Evolutionary conservation across 2,113 vertebrate species (phyloP), one percentile per base, ranked within the genome.

Genomic region (Menidia beryllina): DNA sequence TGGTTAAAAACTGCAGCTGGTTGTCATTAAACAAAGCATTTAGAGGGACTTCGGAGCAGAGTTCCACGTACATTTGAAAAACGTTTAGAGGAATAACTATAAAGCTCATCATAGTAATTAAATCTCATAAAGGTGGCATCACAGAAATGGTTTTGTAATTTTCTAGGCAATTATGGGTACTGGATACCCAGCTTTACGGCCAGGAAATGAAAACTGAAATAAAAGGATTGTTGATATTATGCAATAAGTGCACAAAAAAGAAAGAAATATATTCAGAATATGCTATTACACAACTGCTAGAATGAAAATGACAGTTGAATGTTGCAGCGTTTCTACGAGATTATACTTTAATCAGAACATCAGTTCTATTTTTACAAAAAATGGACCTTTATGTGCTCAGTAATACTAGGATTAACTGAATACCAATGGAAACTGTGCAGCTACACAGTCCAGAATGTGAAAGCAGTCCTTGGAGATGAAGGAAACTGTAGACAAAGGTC

Each of bases 171-270:
- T 26, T 72, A 41, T 25, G 4, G 0, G 69, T 25, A 50, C 39
- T 47, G 51, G 27, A 61, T 34, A 30, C 45, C 21, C 20, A 45
- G 51, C 58, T 76, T 80, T 49, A 80, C 51, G 3, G 34, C 13
- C 64, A 69, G 82, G 71, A 76, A 79, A 84, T 83, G 51, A 79
- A 86, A 82, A 76, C 36, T 69, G 34, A 65, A 62, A 74, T 78
- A 83, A 83, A 57, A 65, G 72, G 82, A 85, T 82, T 79, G 69
- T 14, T 25, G 26, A 63, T 68, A 73, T 73, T 65, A 82, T 38
- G 65, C 23, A 68, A 60, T 5, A 21, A 68, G 41, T 43, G 3
- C 41, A 17, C 15, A 3, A 15, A 53, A 53, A 53, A 15, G 23
- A 1, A 45, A 45, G 41, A 45, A 19, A 7, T 43, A 43, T 14